phyloP scores from a whole-genome alignment of 1,140 invertebrate genomes.

The Nilaparvata lugens region DNA sequence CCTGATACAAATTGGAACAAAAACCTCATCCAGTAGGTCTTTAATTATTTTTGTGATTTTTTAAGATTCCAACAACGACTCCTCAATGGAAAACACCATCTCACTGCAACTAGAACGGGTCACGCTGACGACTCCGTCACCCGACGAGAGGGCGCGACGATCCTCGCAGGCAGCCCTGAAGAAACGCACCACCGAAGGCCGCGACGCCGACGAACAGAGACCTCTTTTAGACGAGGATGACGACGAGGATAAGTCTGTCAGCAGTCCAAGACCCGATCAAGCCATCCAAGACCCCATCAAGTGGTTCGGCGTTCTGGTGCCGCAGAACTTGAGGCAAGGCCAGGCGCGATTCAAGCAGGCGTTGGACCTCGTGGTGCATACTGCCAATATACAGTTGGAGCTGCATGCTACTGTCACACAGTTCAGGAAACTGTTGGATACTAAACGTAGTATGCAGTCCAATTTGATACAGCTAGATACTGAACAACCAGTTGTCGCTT shows the following conservation, averaged over 20 bases:
- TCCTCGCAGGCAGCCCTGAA: too few species aligned
- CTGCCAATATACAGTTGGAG: constrained; percentile 51
- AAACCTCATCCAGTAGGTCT: too few species aligned
- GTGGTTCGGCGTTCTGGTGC: constrained; percentile 67
- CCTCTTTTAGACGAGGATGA: too few species aligned
- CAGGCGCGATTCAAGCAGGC: constrained; percentile 55
- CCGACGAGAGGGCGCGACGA: neutral
- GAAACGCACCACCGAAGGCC: too few species aligned
- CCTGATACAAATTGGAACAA: too few species aligned
- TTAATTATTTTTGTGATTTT: too few species aligned
- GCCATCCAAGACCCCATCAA: constrained; percentile 50
- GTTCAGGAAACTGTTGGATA: constrained; percentile 28
- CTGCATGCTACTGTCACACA: constrained; percentile 37
- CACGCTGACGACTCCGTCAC: neutral
- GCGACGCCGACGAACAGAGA: too few species aligned
- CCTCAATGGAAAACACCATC: neutral
- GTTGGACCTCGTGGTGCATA: constrained; percentile 47
- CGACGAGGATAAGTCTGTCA: too few species aligned
- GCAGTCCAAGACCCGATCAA: too few species aligned
- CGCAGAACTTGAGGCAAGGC: constrained; percentile 54
- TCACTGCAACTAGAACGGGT: constrained; percentile 7
- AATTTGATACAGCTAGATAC: too few species aligned
- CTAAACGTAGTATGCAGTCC: neutral
- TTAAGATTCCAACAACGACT: too few species aligned
- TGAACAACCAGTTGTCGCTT: too few species aligned